phyloP scores from a whole-genome alignment of 2,888 invertebrate species.

The Galeopsomyia nigrocyanea region DNA sequence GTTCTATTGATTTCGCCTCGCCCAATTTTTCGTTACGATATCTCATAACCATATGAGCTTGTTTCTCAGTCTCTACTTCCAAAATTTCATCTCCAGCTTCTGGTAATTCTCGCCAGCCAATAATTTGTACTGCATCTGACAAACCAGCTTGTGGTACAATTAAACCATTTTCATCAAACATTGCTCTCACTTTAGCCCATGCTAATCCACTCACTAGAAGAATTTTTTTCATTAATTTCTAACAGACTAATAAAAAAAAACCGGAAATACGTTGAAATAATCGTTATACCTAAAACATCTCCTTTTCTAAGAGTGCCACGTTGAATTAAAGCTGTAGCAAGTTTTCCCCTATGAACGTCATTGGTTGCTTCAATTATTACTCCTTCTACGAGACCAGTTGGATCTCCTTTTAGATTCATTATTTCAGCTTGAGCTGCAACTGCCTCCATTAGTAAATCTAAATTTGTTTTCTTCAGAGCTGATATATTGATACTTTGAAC shows the following conservation, averaged over 20 bases:
- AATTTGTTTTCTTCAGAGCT: slow-evolving; percentile 86
- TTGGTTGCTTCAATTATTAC: slow-evolving; percentile 89
- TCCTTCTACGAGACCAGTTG: slow-evolving; percentile 88
- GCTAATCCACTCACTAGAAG: slow-evolving; percentile 84
- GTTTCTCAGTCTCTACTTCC: slow-evolving; percentile 84
- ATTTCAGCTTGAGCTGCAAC: slow-evolving; percentile 87
- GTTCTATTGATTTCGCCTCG: slow-evolving; percentile 76
- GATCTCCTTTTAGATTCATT: slow-evolving; percentile 88
- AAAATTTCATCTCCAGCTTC: slow-evolving; percentile 89
- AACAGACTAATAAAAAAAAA: neutral
- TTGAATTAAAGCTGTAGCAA: slow-evolving; percentile 74
- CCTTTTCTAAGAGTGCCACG: slow-evolving; percentile 75
- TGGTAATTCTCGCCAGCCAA: slow-evolving; percentile 94
- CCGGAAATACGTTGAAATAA: neutral
- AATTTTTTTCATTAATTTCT: slow-evolving; percentile 10
- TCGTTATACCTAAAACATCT: slow-evolving; percentile 67
- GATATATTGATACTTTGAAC: slow-evolving; percentile 93
- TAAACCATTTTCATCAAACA: slow-evolving; percentile 84
- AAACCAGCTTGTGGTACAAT: slow-evolving; percentile 80
- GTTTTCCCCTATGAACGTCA: slow-evolving; percentile 76
- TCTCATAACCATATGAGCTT: slow-evolving; percentile 77
- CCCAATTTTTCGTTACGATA: slow-evolving; percentile 75
- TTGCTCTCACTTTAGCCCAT: slow-evolving; percentile 85
- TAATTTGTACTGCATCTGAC: slow-evolving; percentile 85
- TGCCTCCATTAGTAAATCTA: slow-evolving; percentile 85